Conservation (phyloP, 2,888 invertebrate species). For the Drosophila mercatorum region DNA sequence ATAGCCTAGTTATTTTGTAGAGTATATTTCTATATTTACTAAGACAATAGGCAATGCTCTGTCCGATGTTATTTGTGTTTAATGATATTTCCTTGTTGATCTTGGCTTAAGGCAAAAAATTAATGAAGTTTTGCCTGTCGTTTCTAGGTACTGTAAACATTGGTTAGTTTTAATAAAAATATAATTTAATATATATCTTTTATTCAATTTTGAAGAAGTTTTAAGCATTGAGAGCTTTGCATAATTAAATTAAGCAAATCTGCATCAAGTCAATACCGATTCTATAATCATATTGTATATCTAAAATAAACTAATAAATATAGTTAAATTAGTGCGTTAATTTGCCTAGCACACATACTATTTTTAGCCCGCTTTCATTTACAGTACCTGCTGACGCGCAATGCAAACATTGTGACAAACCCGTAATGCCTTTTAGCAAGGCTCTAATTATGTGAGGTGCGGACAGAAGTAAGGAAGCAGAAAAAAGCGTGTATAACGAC, state of each 20-base stretch:
- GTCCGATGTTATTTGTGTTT: not conserved
- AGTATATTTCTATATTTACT: not conserved
- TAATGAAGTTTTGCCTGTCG: not conserved
- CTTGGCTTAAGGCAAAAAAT: not conserved
- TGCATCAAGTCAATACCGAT: no score
- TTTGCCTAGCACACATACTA: not conserved
- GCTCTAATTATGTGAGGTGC: slow-evolving; percentile 51
- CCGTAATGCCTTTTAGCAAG: slow-evolving; percentile 33
- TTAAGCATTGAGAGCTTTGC: no score
- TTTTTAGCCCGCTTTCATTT: not conserved
- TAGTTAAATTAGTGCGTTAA: not conserved
- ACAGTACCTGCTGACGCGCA: not conserved
- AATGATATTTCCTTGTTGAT: slow-evolving; percentile 6
- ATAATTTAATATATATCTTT: no score
- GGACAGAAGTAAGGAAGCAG: slow-evolving; percentile 9
- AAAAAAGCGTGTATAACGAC: slow-evolving; percentile 42
- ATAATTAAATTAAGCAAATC: no score
- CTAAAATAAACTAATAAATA: no score
- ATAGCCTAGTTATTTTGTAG: slow-evolving; percentile 30
- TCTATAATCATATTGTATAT: no score
- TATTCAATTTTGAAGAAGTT: no score
- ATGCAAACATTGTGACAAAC: slow-evolving; percentile 42
- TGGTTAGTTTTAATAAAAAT: not conserved
- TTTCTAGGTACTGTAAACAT: not conserved
- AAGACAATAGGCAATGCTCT: not conserved